Evolutionary conservation across 1,140 invertebrate genomes (phyloP), one percentile per base, ranked within the genome.

Genomic region (Aleiodes sp.): DNA sequence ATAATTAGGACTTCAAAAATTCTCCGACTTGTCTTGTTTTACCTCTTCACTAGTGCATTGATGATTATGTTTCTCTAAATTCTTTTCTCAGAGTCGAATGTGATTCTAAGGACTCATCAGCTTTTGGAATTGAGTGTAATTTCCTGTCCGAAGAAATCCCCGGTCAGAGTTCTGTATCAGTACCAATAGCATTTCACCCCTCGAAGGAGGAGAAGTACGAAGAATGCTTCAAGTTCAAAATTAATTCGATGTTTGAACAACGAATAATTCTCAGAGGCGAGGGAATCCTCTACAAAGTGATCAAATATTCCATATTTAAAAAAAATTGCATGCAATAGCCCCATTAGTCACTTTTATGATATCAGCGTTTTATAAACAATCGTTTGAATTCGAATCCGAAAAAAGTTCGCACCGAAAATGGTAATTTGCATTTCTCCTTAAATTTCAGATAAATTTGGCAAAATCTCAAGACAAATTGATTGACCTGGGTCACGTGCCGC

Each of bases 111-210:
- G 72, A 82, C n/a, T 70, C 65, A 21, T 77, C 80, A 0, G 69
- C 80, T 43, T 63, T 87, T 4, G 75, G 72, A 8, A 37, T 83
- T 14, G 73, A 81, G 16, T 12, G 75, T 0, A 37, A 70, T 31
- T 31, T 56, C 14, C 64, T 81, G 8, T 70, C 73, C 9, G 39
- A 74, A 12, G 70, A 73, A 8, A 68, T 87, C n/a, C 57, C 59
- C 4, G 65, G 73, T 1, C 77, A 76, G 4, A 68, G 70, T 24
- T 71, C 68, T 4, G 59, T 79, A 41, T 60, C 64, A 21, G 70
- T 87, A n/a, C 62, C 70, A 8, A 80, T 87, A 26, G 60, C 65
- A 68, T 87, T 87, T 63, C 79, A 75, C 68, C 86, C 87, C 1
- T 28, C 71, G 10, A 75, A 79, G 57, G 63, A 75, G 46, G 73